Base-by-base conservation (phyloP, 1,140 invertebrate species). In the Stenopsyche tienmushanensis region DNA sequence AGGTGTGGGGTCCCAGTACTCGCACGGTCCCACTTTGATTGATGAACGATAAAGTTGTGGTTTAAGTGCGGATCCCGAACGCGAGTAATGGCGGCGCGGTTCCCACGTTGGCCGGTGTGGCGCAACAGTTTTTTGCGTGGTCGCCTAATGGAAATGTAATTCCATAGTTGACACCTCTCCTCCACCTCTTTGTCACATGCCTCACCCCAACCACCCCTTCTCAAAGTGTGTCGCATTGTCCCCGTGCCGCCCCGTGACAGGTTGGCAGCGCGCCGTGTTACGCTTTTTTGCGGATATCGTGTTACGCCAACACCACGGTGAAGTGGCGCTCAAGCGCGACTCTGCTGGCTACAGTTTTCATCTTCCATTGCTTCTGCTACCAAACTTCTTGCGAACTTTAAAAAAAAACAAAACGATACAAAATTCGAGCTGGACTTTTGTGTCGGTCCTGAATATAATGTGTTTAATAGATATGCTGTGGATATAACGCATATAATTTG, bases 61-160 rank as follows among this genome's bases (percentile, higher is more conserved):
- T 47, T n/a, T 41, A n/a, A 41, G 34, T 9, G 34, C 34, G 34
- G 34, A n/a, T n/a, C 34, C 8, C 34, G 34, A 8, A 5, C n/a
- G 15, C 20, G 45, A 15, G n/a, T 34, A 34, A 34, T 34, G 29
- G 29, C 29, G 29, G 29, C 29, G 13, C 29, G 29, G 29, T 34
- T 34, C 29, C 29, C 29, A 34, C 29, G 29, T 34, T 13, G 45
- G n/a, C 45, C n/a, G 20, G 20, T 21, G 58, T 26, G 65, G 64
- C 59, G 55, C 67, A 54, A 62, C 50, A 54, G 63, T 69, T 69
- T 69, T 69, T 69, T 69, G 63, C 53, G 25, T 47, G 60, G 57
- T 21, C 24, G 25, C 62, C 63, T 69, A 69, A 69, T 69, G 67
- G 67, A 69, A 69, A 62, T 69, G 67, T 69, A 69, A 69, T 69